Evolutionary conservation across 2,113 vertebrate genomes (phyloP).

Genomic region (Gallinago paraguaiae): DNA sequence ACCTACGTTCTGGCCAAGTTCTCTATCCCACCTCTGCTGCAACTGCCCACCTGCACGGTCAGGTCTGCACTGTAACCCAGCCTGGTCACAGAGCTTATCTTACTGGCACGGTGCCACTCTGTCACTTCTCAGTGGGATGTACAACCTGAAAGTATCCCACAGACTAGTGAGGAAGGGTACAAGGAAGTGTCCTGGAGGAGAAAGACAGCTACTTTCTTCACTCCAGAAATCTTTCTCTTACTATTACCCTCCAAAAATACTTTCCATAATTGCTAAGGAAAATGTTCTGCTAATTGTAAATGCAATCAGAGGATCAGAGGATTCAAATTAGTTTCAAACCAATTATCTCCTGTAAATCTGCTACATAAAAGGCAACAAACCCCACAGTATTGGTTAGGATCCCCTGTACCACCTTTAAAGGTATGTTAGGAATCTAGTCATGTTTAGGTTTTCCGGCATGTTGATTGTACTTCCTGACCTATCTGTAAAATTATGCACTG

Average conservation of each 20-base stretch:
- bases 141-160: background rate
- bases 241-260: background rate
- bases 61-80: background rate
- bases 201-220: background rate
- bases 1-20: background rate
- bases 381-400: background rate
- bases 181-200: background rate
- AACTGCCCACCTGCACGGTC: background rate
- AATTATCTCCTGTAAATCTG: background rate
- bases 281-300: background rate
- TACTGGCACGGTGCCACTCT: background rate
- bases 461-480: background rate
- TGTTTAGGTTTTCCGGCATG: background rate
- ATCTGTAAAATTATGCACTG: background rate
- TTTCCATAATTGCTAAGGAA: background rate
- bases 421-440: background rate
- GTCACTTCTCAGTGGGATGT: background rate
- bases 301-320: background rate
- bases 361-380: background rate
- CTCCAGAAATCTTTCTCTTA: background rate
- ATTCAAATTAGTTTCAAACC: background rate
- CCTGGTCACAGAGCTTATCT: background rate
- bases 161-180: background rate
- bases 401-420: background rate
- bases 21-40: background rate